Evolutionary conservation across 2,113 vertebrate genomes (phyloP).

Genomic region (Psilopsiagon aymara): DNA sequence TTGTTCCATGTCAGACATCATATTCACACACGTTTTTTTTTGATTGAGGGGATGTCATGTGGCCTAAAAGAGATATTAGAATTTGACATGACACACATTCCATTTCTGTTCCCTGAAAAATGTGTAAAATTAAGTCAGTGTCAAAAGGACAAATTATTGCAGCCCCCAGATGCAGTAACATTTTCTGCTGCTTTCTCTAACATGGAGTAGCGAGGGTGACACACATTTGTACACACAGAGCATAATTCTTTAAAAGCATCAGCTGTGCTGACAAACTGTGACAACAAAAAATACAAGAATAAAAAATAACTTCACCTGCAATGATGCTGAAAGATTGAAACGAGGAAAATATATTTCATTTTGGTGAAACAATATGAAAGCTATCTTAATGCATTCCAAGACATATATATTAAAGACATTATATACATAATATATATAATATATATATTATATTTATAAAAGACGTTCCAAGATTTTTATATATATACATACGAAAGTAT

Average conservation of each 20-base stretch:
- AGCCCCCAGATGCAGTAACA: neutral
- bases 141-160: neutral
- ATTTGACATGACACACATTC: neutral
- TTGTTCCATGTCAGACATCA: neutral
- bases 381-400: neutral
- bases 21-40: neutral
- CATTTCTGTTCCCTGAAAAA: neutral
- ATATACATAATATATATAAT: neutral
- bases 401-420: neutral
- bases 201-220: neutral
- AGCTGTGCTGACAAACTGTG: neutral
- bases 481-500: neutral
- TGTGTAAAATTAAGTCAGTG: slow-evolving; percentile 7
- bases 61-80: neutral
- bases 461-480: neutral
- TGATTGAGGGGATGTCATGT: neutral
- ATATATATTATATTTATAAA: neutral
- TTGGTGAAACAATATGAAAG: neutral
- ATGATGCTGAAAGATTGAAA: neutral
- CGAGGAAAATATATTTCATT: neutral
- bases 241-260: neutral
- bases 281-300: neutral
- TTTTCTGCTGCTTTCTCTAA: neutral
- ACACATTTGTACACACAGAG: neutral
- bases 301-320: neutral